phyloP scores from a whole-genome alignment of 2,888 invertebrate species.

The Nomada lathburiana region DNA sequence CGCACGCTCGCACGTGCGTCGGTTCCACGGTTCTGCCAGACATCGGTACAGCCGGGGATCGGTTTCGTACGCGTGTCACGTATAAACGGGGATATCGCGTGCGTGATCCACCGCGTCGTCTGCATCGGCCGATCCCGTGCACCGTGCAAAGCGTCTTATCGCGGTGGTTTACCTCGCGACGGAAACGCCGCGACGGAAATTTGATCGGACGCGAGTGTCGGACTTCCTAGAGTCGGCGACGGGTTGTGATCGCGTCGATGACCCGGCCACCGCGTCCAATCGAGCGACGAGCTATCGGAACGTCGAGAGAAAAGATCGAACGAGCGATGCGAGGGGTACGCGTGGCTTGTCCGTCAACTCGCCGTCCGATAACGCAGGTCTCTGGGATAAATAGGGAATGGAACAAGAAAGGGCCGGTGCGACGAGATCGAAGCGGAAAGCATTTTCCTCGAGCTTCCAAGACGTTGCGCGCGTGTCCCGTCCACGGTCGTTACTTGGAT shows the following conservation, averaged over 20 bases:
- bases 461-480: no score
- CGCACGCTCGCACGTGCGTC: conserved; percentile 34
- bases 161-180: conserved; percentile 39
- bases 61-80: conserved; percentile 53
- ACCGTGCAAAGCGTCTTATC: conserved; percentile 37
- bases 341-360: no score
- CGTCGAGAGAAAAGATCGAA: not conserved
- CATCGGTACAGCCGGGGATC: not conserved
- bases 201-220: conserved; percentile 58
- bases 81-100: conserved; percentile 54
- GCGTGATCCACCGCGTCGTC: conserved; percentile 42
- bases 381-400: not conserved
- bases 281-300: no score
- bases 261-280: no score
- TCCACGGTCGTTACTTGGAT: conserved; percentile 56
- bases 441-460: conserved; percentile 35
- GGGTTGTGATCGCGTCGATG: no score
- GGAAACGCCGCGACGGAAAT: conserved; percentile 66
- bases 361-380: not conserved
- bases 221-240: not conserved
- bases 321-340: not conserved
- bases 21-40: conserved; percentile 12
- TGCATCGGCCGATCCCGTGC: not conserved
- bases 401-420: conserved; percentile 13
- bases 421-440: conserved; percentile 39